Conservation (phyloP, 2,888 invertebrate genomes). For the Melikaiella ostensackeni region DNA sequence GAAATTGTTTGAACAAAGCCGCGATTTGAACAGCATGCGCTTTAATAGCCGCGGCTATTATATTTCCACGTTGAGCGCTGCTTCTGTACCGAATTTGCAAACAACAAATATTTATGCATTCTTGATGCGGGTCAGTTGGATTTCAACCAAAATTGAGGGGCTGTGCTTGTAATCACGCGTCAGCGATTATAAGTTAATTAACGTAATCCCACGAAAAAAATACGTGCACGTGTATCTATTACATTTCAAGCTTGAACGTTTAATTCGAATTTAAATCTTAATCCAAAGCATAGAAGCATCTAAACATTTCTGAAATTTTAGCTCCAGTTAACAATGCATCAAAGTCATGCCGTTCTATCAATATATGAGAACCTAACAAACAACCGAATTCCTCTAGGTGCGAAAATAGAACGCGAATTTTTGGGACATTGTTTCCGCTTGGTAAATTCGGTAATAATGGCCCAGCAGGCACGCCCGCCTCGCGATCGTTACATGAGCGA, state of each 20-base stretch:
- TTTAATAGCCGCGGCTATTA: conserved; percentile 61
- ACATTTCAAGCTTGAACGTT: neutral
- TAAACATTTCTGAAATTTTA: neutral
- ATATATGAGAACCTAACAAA: neutral
- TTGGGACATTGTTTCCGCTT: conserved; percentile 2
- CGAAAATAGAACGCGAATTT: neutral
- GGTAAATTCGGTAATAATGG: conserved; percentile 19
- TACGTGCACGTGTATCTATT: neutral
- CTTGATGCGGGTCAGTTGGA: conserved; percentile 58
- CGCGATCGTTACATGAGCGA: neutral
- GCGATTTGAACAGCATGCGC: conserved; percentile 49
- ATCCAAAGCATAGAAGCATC: neutral
- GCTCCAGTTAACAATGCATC: neutral
- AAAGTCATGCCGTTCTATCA: neutral
- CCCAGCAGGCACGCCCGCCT: neutral
- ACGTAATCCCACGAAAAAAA: conserved; percentile 9
- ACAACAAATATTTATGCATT: conserved; percentile 70
- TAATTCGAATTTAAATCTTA: neutral
- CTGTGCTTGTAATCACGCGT: conserved; percentile 46
- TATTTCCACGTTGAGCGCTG: conserved; percentile 60
- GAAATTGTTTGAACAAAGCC: conserved; percentile 68
- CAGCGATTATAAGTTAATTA: conserved; percentile 66
- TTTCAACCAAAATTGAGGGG: conserved; percentile 41
- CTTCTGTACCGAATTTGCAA: conserved; percentile 54
- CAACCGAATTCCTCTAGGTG: neutral